A percentile compares a stretch with the other conserved stretches of the same genome.
Conservation (phyloP, 2,113 vertebrate genomes). For the Neodon shergylaensis region DNA sequence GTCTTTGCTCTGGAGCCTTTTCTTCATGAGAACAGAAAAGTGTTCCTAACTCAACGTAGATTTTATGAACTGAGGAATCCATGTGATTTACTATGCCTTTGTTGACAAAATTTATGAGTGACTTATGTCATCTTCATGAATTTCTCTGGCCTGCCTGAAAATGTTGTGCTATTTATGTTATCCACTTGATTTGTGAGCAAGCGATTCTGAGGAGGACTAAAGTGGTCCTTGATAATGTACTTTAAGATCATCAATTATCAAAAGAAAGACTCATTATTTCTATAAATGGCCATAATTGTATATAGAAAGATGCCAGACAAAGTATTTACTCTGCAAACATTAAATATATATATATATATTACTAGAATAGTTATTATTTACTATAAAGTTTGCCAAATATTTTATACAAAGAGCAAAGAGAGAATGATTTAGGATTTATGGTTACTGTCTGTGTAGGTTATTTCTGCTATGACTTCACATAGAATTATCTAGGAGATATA, state of each 20-base stretch:
- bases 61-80: neutral
- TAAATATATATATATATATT: neutral
- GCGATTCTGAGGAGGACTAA: neutral
- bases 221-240: neutral
- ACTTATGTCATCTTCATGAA: neutral
- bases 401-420: neutral
- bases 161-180: neutral
- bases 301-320: neutral
- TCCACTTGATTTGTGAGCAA: neutral
- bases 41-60: neutral
- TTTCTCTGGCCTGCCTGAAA: neutral
- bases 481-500: neutral
- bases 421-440: neutral
- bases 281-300: neutral
- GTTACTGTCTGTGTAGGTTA: neutral
- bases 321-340: neutral
- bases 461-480: neutral
- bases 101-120: neutral
- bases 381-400: neutral
- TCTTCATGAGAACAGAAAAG: neutral
- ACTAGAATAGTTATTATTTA: neutral
- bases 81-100: neutral
- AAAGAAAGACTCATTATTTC: neutral
- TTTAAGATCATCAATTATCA: neutral
- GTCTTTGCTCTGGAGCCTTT: no score